phyloP scores from a whole-genome alignment of 2,888 invertebrate species.

The Vannuccia rotundouncinata region DNA sequence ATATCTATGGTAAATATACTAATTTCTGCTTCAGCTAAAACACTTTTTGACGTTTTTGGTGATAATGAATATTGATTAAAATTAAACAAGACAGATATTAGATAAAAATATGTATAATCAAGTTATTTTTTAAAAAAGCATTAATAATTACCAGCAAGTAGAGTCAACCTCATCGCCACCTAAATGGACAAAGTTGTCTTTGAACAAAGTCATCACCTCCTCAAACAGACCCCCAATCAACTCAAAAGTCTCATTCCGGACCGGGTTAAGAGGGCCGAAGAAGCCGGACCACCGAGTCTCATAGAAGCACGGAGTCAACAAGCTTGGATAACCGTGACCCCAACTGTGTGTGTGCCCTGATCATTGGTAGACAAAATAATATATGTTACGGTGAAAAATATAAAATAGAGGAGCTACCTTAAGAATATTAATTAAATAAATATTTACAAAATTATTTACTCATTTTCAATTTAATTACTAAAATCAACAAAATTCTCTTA shows the following conservation, averaged over 20 bases:
- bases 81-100: background rate
- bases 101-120: background rate
- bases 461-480: no score
- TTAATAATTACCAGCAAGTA: conserved; percentile 47
- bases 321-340: conserved; percentile 66
- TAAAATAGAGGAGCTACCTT: no score
- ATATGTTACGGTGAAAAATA: no score
- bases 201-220: conserved; percentile 48
- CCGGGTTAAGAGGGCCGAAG: conserved; percentile 63
- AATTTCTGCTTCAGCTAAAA: no score
- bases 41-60: no score
- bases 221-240: conserved; percentile 47
- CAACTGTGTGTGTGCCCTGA: conserved; percentile 78
- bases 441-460: no score
- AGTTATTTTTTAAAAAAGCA: background rate
- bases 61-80: no score
- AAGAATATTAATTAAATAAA: no score
- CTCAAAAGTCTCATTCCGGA: conserved; percentile 44
- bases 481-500: no score
- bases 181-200: conserved; percentile 48
- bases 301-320: conserved; percentile 69
- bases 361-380: no score
- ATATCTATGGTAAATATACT: no score
- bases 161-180: conserved; percentile 52
- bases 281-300: conserved; percentile 59